Evolutionary conservation across 2,888 invertebrate genomes (phyloP), one percentile per base, ranked within the genome.

Genomic region (Phyllotreta striolata): DNA sequence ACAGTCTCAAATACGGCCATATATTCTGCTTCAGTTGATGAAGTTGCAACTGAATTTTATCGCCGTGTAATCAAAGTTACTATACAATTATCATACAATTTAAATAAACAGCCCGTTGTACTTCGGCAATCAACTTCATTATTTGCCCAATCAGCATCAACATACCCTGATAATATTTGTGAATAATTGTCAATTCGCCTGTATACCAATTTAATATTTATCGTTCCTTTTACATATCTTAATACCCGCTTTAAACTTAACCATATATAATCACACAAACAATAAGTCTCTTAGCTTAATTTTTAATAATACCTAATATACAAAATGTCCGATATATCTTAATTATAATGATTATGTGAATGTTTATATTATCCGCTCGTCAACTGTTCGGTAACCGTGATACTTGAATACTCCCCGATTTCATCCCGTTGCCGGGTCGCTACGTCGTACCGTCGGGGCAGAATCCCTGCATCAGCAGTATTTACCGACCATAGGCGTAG

Each of bases 111-210:
- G 0, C 70, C 69, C 38, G 62, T 68, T 57, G 71, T 71, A 64
- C 72, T 71, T 70, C 56, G 54, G 35, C 71, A 7, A 46, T 67
- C 67, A 51, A 35, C 35, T 62, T 67, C 68, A 64, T 70, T 59
- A 60, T 41, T 66, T 41, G 57, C 69, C 65, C 60, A 77, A 63
- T 77, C 74, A n/a, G 75, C 69, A 64, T 76, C 74, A 7, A 72
- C 73, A 70, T 69, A 77, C 1, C 75, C 74, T 68, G 60, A 49
- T 38, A 74, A 39, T 14, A 69, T 59, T 51, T 74, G 46, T 14
- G 66, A 56, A 63, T 66, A 71, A 34, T 71, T 56, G 69, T 60
- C 24, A 24, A 24, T 63, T 58, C 59, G 60, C 37, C 47, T 63
- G 63, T 72, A 74, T 35, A 37, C 62, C 40, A 77, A 62, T 71